Conservation (phyloP, 1,140 invertebrate genomes). For the Eumaeus atala region DNA sequence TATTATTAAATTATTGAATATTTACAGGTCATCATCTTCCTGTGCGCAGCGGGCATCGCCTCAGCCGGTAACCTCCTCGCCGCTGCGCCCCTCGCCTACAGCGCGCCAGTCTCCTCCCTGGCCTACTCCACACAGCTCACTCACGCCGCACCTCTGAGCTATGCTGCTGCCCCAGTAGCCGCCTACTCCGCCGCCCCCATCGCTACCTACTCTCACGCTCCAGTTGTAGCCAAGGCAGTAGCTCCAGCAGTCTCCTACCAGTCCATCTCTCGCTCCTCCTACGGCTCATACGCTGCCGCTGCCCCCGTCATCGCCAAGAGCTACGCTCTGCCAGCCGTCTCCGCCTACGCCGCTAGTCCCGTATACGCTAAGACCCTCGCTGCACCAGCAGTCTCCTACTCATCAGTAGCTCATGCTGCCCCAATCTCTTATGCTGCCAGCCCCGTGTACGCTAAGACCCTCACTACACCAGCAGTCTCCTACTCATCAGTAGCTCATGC, state of each 20-base stretch:
- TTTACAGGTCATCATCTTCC: slow-evolving; percentile 47
- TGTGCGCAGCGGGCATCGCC: slow-evolving; percentile 46
- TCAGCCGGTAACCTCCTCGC: slow-evolving; percentile 41
- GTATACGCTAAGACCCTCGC: slow-evolving; percentile 28
- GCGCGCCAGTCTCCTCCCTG: slow-evolving; percentile 23
- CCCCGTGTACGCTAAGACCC: slow-evolving; percentile 24
- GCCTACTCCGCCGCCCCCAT: slow-evolving; percentile 24
- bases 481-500: slow-evolving; percentile 31
- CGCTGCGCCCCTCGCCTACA: slow-evolving; percentile 36
- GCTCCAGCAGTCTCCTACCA: slow-evolving; percentile 9
- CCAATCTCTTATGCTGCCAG: slow-evolving; percentile 20
- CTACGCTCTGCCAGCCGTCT: slow-evolving; percentile 18
- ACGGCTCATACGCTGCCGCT: slow-evolving; percentile 23
- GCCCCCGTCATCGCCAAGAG: slow-evolving; percentile 31
- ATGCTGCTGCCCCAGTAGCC: slow-evolving; percentile 25
- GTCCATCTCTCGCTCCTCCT: slow-evolving; percentile 24
- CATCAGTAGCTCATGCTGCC: slow-evolving; percentile 12
- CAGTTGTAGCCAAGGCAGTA: slow-evolving; percentile 20
- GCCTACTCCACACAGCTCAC: neutral
- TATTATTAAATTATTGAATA: neutral
- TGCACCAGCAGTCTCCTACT: slow-evolving; percentile 21
- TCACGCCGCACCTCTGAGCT: slow-evolving; percentile 15
- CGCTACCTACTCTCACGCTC: slow-evolving; percentile 18
- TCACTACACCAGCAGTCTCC: slow-evolving; percentile 27
- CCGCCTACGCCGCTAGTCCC: slow-evolving; percentile 20